Evolutionary conservation across 2,888 invertebrate species (phyloP).

Genomic region (Rhamnusium bicolor): DNA sequence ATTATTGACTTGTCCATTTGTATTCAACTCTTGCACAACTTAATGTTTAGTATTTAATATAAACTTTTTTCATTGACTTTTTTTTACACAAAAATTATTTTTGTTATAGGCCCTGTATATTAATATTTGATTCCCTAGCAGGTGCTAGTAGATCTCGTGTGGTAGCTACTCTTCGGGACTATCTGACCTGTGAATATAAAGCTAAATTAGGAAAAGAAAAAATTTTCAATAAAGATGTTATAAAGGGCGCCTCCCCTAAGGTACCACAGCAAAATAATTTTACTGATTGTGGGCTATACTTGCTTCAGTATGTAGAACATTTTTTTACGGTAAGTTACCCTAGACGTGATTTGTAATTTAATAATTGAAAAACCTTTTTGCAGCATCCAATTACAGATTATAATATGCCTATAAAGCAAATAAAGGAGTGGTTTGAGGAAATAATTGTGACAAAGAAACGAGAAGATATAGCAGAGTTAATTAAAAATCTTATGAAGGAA

Average conservation of each 20-base stretch:
- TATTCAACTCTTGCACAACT: too few species aligned
- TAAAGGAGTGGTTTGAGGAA: constrained; percentile 91
- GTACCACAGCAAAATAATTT: constrained; percentile 99
- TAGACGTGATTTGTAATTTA: background rate
- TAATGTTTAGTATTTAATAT: too few species aligned
- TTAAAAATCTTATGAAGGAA: constrained; percentile 83
- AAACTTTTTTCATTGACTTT: too few species aligned
- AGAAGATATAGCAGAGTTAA: constrained; percentile 86
- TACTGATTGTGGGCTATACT: constrained; percentile 96
- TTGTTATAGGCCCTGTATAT: constrained; percentile 87
- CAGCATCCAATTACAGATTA: constrained; percentile 89
- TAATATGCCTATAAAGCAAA: constrained; percentile 84
- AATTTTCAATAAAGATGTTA: constrained; percentile 85
- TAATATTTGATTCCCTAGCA: constrained; percentile 95
- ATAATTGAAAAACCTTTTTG: constrained; percentile 39
- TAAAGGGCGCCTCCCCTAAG: constrained; percentile 90
- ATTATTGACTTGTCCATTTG: too few species aligned
- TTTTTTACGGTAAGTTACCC: constrained; percentile 84
- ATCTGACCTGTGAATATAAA: constrained; percentile 89
- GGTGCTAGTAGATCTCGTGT: constrained; percentile 87
- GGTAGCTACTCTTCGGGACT: constrained; percentile 92
- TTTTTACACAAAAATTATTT: constrained; percentile 21
- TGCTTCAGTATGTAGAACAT: constrained; percentile 96
- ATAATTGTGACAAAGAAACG: constrained; percentile 88
- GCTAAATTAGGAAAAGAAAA: constrained; percentile 78